Percentiles rank a stretch among this genome's conserved stretches.
Evolutionary conservation across 2,888 invertebrate genomes (phyloP).

Genomic region (Drosophila histrio): DNA sequence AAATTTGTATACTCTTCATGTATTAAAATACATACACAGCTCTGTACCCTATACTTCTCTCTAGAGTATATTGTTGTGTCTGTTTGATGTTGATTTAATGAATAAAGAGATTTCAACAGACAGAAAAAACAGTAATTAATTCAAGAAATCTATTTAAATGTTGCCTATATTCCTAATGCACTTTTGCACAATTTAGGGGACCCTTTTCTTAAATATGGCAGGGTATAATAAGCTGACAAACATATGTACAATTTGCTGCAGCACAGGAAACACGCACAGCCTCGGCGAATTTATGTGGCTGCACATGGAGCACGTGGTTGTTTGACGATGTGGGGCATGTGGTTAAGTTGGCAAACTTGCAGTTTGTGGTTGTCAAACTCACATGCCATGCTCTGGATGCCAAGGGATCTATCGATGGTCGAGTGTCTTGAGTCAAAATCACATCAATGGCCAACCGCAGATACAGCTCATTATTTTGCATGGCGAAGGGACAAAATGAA

Average conservation of each 20-base stretch:
- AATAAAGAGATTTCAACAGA: no score
- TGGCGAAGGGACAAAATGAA: constrained; percentile 2
- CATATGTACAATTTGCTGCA: background rate
- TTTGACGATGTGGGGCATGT: constrained; percentile 23
- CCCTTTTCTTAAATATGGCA: background rate
- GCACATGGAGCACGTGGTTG: constrained; percentile 18
- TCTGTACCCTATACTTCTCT: no score
- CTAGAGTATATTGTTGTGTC: no score
- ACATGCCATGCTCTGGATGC: background rate
- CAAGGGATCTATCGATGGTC: background rate
- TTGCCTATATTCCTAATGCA: background rate
- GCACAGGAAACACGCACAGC: constrained; percentile 24
- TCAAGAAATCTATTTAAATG: background rate
- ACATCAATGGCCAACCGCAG: constrained; percentile 30
- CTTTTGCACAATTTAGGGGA: background rate
- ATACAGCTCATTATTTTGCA: constrained; percentile 39
- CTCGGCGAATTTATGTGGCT: constrained; percentile 1
- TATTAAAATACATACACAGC: no score
- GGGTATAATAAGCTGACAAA: constrained; percentile 8
- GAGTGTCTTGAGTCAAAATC: background rate
- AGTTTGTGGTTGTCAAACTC: constrained; percentile 51
- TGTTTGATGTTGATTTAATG: no score
- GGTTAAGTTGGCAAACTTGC: constrained; percentile 51
- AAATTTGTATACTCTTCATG: no score
- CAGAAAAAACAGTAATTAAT: background rate